Conservation (phyloP, 2,113 vertebrate genomes). For the Gallinago jamesoni region DNA sequence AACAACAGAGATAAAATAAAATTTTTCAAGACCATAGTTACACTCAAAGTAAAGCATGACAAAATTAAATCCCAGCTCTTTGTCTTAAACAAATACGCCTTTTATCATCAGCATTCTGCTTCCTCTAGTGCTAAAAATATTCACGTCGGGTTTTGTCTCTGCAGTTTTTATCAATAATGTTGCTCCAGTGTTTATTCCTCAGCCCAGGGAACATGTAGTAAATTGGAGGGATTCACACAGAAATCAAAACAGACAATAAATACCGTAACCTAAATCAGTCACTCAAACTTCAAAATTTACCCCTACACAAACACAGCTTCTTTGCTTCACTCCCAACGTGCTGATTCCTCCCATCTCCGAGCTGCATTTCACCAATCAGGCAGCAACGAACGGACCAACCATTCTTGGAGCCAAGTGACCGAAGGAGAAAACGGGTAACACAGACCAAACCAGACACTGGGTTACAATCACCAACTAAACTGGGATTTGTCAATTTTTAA, state of each 20-base stretch:
- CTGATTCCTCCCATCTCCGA: neutral
- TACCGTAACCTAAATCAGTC: conserved; percentile 12
- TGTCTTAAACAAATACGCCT: neutral
- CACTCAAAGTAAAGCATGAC: neutral
- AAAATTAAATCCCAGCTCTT: neutral
- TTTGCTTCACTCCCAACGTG: neutral
- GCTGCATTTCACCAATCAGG: neutral
- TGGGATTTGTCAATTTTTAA: neutral
- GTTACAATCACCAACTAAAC: neutral
- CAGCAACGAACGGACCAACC: neutral
- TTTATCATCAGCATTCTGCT: neutral
- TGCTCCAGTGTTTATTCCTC: neutral
- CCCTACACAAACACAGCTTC: neutral
- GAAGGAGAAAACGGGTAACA: neutral
- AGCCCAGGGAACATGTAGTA: neutral
- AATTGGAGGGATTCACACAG: neutral
- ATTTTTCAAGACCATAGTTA: neutral
- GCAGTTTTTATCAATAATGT: neutral
- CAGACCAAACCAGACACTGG: neutral
- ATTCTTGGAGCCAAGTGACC: neutral
- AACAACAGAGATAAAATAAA: neutral
- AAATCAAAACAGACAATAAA: neutral
- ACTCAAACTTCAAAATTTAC: neutral
- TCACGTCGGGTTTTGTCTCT: neutral
- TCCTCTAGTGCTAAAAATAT: neutral